Evolutionary conservation across 2,888 invertebrate genomes (phyloP), one percentile per base, ranked within the genome.

Genomic region (Criorhina ranunculi): DNA sequence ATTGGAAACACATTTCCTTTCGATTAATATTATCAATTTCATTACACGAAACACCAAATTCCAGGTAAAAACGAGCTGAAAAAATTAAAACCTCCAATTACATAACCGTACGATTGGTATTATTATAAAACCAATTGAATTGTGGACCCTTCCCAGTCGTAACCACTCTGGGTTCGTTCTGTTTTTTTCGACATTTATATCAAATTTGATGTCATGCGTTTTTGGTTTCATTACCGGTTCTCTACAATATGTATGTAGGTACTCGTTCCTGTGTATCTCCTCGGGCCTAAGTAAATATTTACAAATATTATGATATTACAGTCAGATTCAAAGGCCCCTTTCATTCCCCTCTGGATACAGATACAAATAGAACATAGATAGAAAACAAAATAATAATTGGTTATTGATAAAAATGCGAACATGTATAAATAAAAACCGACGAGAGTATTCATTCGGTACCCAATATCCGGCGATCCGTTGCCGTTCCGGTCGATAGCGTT

Each of bases 381-480:
- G 40, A 69, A 55, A 80, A 67, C 51, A 80, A 60, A 80, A 76
- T 24, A 79, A 85, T 85, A 85, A 85, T 85, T 85, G 83, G 79
- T 79, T 85, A 85, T 85, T 85, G 83, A 85, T 79, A 85, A 85
- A 85, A 85, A 75, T 79, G 64, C 64, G 64, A 79, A 59, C 79
- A 85, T 79, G 72, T 62, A 78, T 78, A 69, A 24, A 60, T 67
- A 60, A 29, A 37, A 24, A 40, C 57, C 51, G 53, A 73, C 31
- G 19, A 11, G 57, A 24, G 66, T 70, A 70, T 75, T 79, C 75
- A 79, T 51, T 75, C 72, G 62, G 83, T 79, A 79, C 79, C 79
- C 75, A 85, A 85, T 85, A 85, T 85, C 83, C 83, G 83, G 83
- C 83, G 83, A 75, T 79, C 75, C 79, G 75, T 85, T 85, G 69